A percentile compares a stretch with the other conserved stretches of the same genome.
Evolutionary conservation across 2,113 vertebrate species (phyloP).

Genomic region (Grammomys surdaster): DNA sequence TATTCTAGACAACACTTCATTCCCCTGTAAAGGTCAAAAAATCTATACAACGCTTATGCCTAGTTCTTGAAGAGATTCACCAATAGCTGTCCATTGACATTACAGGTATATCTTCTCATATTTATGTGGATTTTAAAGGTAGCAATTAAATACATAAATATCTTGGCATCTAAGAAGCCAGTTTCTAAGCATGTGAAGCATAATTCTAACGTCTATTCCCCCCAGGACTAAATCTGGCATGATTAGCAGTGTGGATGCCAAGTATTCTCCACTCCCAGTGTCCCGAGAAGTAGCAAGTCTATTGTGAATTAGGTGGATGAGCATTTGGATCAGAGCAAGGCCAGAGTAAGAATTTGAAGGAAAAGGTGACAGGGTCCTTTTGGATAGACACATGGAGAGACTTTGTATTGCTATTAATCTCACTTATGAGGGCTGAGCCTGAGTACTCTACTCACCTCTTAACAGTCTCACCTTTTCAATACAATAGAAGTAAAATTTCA

Average conservation of each 20-base stretch:
- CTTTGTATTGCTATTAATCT: too few relatives aligned
- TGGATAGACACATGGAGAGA: not conserved
- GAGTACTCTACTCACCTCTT: not conserved
- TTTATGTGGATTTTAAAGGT: not conserved
- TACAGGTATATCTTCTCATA: not conserved
- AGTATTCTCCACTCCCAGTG: not conserved
- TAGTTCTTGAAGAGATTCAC: slow-evolving; percentile 1
- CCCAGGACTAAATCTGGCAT: not conserved
- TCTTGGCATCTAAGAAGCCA: not conserved
- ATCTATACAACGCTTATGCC: not conserved
- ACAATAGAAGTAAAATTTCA: not conserved
- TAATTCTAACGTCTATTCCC: not conserved
- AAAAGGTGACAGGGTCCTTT: not conserved
- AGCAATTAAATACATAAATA: slow-evolving; percentile 43
- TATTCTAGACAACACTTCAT: not conserved
- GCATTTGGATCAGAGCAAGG: not conserved
- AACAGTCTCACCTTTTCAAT: not conserved
- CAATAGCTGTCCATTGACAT: not conserved
- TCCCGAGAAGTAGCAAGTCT: not conserved
- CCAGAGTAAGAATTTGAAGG: not conserved
- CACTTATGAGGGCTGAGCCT: not conserved
- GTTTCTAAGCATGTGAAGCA: not conserved
- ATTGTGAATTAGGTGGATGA: not conserved
- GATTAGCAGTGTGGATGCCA: not conserved
- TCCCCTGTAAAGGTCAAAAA: slow-evolving; percentile 30